phyloP scores from a whole-genome alignment of 2,113 vertebrate species.

The Nothocercus julius region DNA sequence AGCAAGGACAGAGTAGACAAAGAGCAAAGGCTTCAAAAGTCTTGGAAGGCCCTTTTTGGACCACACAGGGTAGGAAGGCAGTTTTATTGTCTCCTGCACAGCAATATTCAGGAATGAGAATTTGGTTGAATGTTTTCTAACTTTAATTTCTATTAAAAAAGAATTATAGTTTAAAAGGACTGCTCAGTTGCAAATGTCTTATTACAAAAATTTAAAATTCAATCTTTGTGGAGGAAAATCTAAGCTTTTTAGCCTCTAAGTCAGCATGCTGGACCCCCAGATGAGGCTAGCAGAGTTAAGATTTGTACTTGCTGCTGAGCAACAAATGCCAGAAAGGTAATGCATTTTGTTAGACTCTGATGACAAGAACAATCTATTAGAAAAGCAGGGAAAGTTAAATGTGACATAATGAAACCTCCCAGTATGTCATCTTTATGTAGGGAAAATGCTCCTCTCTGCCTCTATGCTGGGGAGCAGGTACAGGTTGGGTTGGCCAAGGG shows the following conservation, averaged over 20 bases:
- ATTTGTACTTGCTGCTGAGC: constrained; percentile 11
- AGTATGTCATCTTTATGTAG: not conserved
- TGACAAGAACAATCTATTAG: constrained; percentile 12
- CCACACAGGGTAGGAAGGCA: not conserved
- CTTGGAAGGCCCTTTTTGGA: not conserved
- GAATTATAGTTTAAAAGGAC: not conserved
- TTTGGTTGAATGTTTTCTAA: not conserved
- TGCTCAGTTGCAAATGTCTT: constrained; percentile 23
- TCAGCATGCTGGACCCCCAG: not conserved
- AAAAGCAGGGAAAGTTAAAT: not conserved
- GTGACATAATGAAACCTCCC: not conserved
- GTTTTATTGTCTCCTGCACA: not conserved
- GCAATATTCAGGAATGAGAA: not conserved
- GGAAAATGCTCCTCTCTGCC: not conserved
- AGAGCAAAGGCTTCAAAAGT: not conserved
- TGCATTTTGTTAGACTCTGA: not conserved
- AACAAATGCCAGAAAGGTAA: constrained; percentile 7
- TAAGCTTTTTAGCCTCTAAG: constrained; percentile 15
- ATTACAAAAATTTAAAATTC: constrained; percentile 30
- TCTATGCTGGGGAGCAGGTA: not conserved
- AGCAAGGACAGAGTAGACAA: not conserved
- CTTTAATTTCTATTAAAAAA: not conserved
- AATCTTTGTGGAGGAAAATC: not conserved
- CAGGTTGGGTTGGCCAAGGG: accelerated
- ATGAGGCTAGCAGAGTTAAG: not conserved